These are phyloP conservation scores for Tridacna crocea DNA, from an alignment of 2,888 invertebrate genomes.

Conservation along the genomic window DNA sequence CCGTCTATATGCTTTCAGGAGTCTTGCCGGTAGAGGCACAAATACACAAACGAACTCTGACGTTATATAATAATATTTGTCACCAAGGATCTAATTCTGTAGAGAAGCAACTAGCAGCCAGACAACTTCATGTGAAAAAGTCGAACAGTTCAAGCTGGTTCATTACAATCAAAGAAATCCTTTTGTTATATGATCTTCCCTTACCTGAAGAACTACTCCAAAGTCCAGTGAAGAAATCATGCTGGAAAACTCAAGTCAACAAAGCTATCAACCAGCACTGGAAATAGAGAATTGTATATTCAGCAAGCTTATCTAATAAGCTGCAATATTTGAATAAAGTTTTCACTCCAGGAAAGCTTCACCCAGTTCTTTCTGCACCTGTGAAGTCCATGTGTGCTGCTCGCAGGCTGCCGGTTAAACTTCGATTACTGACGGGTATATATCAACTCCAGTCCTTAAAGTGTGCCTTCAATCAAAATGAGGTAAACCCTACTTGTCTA, in stretches of 20 bases:
- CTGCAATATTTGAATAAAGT: background rate
- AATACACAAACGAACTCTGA: slow-evolving; percentile 35
- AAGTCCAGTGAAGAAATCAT: background rate
- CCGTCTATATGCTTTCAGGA: slow-evolving; percentile 34
- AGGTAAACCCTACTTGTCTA: slow-evolving; percentile 8
- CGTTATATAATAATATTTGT: slow-evolving; percentile 32
- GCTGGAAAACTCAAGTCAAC: background rate
- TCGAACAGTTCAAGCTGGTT: slow-evolving; percentile 32
- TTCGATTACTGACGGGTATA: background rate
- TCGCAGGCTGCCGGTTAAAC: background rate
- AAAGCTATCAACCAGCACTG: background rate
- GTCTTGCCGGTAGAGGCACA: slow-evolving; percentile 34
- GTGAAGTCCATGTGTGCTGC: background rate
- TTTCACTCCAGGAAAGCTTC: background rate
- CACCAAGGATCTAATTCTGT: slow-evolving; percentile 1
- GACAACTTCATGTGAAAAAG: slow-evolving; percentile 6
- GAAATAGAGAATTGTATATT: background rate
- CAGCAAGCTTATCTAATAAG: background rate
- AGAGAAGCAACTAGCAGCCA: slow-evolving; percentile 21
- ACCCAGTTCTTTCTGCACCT: background rate
- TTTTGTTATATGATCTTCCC: slow-evolving; percentile 18
- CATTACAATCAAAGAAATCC: slow-evolving; percentile 1
- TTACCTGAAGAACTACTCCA: background rate
- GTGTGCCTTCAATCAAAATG: slow-evolving; percentile 2
- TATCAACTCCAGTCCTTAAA: slow-evolving; percentile 9